Base-by-base conservation (phyloP, 2,113 vertebrate genomes). In the Elanus axillaris region DNA sequence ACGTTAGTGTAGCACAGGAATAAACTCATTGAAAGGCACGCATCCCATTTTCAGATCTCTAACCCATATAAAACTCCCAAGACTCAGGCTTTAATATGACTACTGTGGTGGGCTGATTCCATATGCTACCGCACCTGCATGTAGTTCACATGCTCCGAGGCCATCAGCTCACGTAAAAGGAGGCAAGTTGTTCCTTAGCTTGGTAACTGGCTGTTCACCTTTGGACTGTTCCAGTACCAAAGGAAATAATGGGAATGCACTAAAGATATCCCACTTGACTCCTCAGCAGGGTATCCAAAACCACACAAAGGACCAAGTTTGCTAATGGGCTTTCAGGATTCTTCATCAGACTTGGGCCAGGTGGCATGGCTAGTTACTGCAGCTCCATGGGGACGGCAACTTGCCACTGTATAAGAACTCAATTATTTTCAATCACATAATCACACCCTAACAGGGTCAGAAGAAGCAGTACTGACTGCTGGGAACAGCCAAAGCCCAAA, bases 221-320 rank as follows among this genome's bases (percentile, higher is more conserved):
- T 89, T 10, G 1, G 13, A 47, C 52, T 47, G 16, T 79, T 64
- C 32, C 1, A 4, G 25, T 29, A 60, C 20, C 45, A 55, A 68
- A 72, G 16, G 8, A 88, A 82, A 63, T 26, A 4, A 40, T 0
- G 0, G 10, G 36, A 40, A 40, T 23, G 34, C 0, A 0, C 19
- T 62, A 45, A 71, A 77, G 38, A 18, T 42, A 73, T 58, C 45
- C 20, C 63, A 26, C 38, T 67, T 48, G 29, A 45, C 38, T 67
- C 38, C 42, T 78, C 73, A 78, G 19, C 38, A 89, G 22, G 8
- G 13, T 52, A 53, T 73, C 34, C 34, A 66, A 86, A 93, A 43
- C 40, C 48, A 17, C 29, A 50, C 38, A 75, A 18, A 22, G 20
- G 36, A 74, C 45, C 22, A 91, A 55, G 29, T 23, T 13, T 16